Evolutionary conservation across 1,140 invertebrate species (phyloP).

Genomic region (Drosophila seguyi): DNA sequence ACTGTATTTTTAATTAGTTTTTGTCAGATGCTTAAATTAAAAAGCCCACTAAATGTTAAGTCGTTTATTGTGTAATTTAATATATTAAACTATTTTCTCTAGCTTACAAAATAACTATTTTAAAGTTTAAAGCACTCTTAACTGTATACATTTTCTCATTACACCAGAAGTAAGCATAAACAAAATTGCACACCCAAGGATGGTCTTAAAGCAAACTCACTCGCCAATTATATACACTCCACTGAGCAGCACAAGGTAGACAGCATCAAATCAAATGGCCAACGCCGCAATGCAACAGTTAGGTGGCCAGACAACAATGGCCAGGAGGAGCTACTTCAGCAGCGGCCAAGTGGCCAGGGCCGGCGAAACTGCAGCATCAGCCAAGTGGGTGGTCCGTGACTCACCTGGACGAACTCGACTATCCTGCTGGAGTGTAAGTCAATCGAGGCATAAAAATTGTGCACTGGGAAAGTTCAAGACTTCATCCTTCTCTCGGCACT

Average conservation of each 20-base stretch:
- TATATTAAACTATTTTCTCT: too few species aligned
- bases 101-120: too few species aligned
- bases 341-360: conserved; percentile 13
- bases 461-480: conserved; percentile 9
- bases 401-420: conserved; percentile 24
- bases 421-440: conserved; percentile 35
- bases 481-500: conserved; percentile 1
- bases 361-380: conserved; percentile 23
- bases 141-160: neutral
- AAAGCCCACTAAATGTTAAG: neutral
- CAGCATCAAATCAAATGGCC: conserved; percentile 34
- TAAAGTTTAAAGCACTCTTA: neutral
- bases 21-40: neutral
- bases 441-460: conserved; percentile 64
- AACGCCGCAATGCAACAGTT: conserved; percentile 41
- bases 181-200: neutral
- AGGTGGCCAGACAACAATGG: conserved; percentile 35
- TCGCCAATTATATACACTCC: conserved; percentile 15
- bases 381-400: neutral
- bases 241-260: neutral
- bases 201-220: neutral
- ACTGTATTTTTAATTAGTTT: neutral
- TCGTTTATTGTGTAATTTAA: neutral
- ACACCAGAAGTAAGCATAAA: neutral
- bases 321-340: conserved; percentile 14